Evolutionary conservation across 2,888 invertebrate genomes (phyloP), one percentile per base, ranked within the genome.

Genomic region (Sepioteuthis lessoniana): DNA sequence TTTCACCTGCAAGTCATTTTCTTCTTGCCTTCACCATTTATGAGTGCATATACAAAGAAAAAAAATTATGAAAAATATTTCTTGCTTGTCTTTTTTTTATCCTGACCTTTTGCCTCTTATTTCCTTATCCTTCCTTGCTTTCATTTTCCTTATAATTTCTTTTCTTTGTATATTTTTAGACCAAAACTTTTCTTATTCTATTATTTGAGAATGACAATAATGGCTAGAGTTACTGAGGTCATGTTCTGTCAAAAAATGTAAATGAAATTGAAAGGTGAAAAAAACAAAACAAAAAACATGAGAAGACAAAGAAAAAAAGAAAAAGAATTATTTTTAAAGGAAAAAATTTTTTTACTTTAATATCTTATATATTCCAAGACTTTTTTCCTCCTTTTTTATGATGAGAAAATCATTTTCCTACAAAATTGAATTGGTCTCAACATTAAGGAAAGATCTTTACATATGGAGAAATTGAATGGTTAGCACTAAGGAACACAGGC

Each of bases 171-270:
- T 76, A 76, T 76, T 76, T 76, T 76, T 42, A 8, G 76, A 76
- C 76, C 16, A 19, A 76, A n/a, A 76, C 8, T 76, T 76, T 76
- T 76, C n/a, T 76, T 76, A 76, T 76, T 76, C 76, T 31, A 76
- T 76, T 76, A 76, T 76, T 76, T 76, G n/a, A n/a, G 76, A 76
- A 76, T 76, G 76, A 76, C 76, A 76, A 76, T 76, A 76, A 76
- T 76, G 76, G 76, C 76, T 76, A 76, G n/a, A n/a, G 76, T 76
- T 76, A 76, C 76, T 76, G n/a, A 76, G 76, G 76, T 76, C 76
- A 76, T 76, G n/a, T 76, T 76, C 76, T 76, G 76, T 76, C n/a
- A 76, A 76, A 76, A 76, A 76, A 10, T 76, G 76, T 76, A 76
- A 76, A 76, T 76, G 76, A 76, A 76, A 35, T 76, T 16, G n/a